Percentiles rank a stretch among this genome's conserved stretches.
phyloP scores from a whole-genome alignment of 2,113 vertebrate species.

The Anas platyrhynchos region DNA sequence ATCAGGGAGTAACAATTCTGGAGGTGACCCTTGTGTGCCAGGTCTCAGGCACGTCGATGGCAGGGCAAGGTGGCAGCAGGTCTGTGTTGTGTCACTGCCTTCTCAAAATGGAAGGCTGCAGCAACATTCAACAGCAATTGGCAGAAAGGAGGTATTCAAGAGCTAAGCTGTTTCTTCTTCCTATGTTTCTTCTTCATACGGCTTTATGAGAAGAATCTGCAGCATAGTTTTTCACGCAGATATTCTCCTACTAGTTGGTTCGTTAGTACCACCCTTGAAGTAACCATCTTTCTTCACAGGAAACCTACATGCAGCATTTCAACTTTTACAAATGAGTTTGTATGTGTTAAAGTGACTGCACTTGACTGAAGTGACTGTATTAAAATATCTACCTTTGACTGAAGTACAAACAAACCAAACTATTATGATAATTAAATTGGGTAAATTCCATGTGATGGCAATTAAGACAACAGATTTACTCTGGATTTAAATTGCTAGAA shows the following conservation, averaged over 20 bases:
- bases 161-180: background rate
- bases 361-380: background rate
- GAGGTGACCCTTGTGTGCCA: background rate
- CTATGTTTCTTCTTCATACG: background rate
- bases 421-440: slow-evolving; percentile 22
- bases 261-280: background rate
- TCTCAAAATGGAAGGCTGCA: background rate
- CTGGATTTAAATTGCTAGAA: slow-evolving; percentile 1
- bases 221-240: background rate
- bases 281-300: background rate
- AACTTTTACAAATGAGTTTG: background rate
- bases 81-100: background rate
- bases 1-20: background rate
- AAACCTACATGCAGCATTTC: background rate
- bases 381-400: slow-evolving; percentile 8
- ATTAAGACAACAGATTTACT: background rate
- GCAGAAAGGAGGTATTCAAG: background rate
- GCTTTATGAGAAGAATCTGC: background rate
- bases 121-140: background rate
- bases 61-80: background rate
- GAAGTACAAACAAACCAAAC: slow-evolving; percentile 2
- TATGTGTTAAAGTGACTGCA: background rate
- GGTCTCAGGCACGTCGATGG: background rate
- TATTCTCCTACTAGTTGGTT: background rate
- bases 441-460: slow-evolving; percentile 13